Percentiles rank a stretch among this genome's conserved stretches.
Evolutionary conservation across 1,140 invertebrate genomes (phyloP).

Genomic region (Lucilia sericata): DNA sequence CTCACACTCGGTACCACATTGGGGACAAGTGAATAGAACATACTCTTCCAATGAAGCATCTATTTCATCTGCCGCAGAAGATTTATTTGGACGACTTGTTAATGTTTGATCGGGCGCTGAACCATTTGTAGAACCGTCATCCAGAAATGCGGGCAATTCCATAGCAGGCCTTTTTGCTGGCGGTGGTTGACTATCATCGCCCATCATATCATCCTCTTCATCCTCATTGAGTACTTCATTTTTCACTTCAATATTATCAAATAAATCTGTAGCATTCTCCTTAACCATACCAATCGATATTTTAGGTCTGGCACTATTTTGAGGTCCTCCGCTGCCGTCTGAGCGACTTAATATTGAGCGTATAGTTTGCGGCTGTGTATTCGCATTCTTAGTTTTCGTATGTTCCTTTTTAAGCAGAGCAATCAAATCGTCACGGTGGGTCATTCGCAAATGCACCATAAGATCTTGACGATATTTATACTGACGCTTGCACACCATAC

Average conservation of each 20-base stretch:
- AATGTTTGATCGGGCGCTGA: slow-evolving; percentile 24
- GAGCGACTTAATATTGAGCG: not conserved
- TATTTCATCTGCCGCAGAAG: not conserved
- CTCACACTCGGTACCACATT: slow-evolving; percentile 59
- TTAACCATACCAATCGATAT: slow-evolving; percentile 35
- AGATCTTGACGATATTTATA: slow-evolving; percentile 66
- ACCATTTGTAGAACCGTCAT: slow-evolving; percentile 49
- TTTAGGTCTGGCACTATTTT: not conserved
- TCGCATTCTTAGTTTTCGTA: not conserved
- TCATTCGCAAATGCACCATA: slow-evolving; percentile 64
- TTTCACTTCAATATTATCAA: slow-evolving; percentile 52
- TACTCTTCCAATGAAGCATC: slow-evolving; percentile 58
- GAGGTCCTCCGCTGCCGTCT: not conserved
- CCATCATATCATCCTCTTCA: slow-evolving; percentile 49
- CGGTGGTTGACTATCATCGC: slow-evolving; percentile 17
- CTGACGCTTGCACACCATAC: slow-evolving; percentile 59
- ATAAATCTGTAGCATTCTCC: slow-evolving; percentile 47
- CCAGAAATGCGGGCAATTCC: not conserved
- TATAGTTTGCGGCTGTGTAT: not conserved
- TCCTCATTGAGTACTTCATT: slow-evolving; percentile 52
- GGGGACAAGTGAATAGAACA: slow-evolving; percentile 62
- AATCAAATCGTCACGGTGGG: slow-evolving; percentile 59
- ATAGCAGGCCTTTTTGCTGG: not conserved
- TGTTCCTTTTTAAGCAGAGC: slow-evolving; percentile 48
- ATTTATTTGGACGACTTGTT: not conserved